Evolutionary conservation across 2,113 vertebrate genomes (phyloP), one percentile per base, ranked within the genome.

Genomic region (Cryptomyrus ogoouensis): DNA sequence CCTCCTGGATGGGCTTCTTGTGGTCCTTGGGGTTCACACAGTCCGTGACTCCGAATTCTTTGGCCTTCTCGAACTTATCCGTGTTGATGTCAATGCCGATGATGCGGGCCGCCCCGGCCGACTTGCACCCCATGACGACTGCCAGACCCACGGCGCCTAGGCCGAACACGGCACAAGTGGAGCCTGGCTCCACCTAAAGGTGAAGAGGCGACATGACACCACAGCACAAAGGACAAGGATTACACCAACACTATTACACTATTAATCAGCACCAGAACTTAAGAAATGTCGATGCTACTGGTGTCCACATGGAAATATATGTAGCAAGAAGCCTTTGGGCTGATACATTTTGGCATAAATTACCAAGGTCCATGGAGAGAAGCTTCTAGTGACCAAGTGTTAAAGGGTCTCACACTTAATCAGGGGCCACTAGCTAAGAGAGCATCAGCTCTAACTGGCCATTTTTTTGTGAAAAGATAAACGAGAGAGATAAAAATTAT

Each of bases 81-180:
- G 42, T 94, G 1, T 98, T 98, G 94, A 98, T 94, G 89, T 99
- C 98, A 42, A 98, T 47, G 0, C 92, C 97, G 52, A 99, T 98
- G 95, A 99, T 99, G 90, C 97, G 95, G 89, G 96, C 96, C 62
- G 98, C 98, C 53, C 98, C 98, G 0, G 97, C 97, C 0, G 1
- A 94, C 92, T 98, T 97, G 93, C 98, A 99, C 88, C 98, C 98
- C 42, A 98, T 98, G 56, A 98, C 0, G 4, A 93, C 96, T 0
- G 97, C 97, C 66, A 99, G 94, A 6, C 97, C 97, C 0, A 98
- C 97, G 5, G 97, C 97, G 74, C 98, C 98, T 0, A 98, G 93
- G 88, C 98, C 97, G 0, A 99, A 99, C 10, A 99, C 3, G 0
- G 97, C 98, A 24, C 98, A 98, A 0, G 95, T 96, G n/a, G 98